These are phyloP conservation scores for Venturia canescens DNA, from an alignment of 1,140 invertebrate species.

Conservation along the genomic window DNA sequence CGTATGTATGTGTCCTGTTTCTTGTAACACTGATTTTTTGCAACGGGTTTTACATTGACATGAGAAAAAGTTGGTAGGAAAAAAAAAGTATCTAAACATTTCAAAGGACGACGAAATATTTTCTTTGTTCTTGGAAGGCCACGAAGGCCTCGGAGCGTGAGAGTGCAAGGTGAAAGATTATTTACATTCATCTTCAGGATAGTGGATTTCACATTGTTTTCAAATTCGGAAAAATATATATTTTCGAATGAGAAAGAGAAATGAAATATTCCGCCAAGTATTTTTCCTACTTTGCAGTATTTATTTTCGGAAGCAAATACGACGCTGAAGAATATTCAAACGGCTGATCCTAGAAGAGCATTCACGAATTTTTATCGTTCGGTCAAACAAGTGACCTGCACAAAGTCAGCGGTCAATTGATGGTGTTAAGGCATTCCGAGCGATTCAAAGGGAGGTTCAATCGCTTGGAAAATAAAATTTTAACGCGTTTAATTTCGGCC, in stretches of 20 bases:
- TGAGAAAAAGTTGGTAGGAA: no score
- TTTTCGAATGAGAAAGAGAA: no score
- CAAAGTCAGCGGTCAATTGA: not conserved
- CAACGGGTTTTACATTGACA: no score
- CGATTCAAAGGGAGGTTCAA: not conserved
- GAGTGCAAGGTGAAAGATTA: no score
- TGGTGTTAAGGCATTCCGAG: not conserved
- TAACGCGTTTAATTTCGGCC: slow-evolving; percentile 19
- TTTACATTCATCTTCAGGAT: no score
- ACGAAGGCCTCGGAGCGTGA: no score
- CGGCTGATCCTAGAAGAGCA: not conserved
- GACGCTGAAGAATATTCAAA: not conserved
- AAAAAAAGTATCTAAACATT: no score
- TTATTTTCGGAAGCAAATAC: not conserved
- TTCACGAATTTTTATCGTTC: not conserved
- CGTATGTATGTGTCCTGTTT: not conserved
- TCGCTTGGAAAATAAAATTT: slow-evolving; percentile 29
- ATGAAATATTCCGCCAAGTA: no score
- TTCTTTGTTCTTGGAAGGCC: no score
- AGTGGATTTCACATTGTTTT: no score
- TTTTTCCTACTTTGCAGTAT: not conserved
- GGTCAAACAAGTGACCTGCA: not conserved
- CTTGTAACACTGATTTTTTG: not conserved
- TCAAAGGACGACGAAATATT: no score
- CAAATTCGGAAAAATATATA: no score